These are phyloP conservation scores for Yoshiicerus persimilis DNA, from an alignment of 1,140 invertebrate genomes.

Conservation along the genomic window DNA sequence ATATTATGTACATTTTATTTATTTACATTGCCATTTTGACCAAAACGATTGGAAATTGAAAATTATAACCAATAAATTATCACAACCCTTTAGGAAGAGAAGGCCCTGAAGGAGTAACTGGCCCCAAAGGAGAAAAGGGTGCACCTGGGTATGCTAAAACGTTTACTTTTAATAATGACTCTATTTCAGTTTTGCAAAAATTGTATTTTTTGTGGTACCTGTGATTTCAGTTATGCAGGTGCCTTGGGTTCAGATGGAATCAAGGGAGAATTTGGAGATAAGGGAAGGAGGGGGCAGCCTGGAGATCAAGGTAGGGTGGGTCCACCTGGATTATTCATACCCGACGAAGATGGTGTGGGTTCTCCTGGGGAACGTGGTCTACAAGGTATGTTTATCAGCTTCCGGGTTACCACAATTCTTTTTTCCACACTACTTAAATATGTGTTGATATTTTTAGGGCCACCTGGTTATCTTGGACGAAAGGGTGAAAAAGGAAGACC, in stretches of 20 bases:
- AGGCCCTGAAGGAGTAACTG: constrained; percentile 32
- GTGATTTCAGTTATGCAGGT: neutral
- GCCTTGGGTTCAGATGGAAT: neutral
- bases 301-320: constrained; percentile 39
- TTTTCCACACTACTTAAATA: neutral
- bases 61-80: too few relatives aligned
- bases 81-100: too few relatives aligned
- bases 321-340: neutral
- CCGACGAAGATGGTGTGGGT: constrained; percentile 27
- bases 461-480: constrained; percentile 3
- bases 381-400: constrained; percentile 39
- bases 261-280: constrained; percentile 36
- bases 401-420: neutral
- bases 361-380: neutral
- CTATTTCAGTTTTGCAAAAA: neutral
- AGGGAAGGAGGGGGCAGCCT: constrained; percentile 30
- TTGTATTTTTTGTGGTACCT: neutral
- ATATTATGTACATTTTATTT: too few relatives aligned
- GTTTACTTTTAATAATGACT: too few relatives aligned
- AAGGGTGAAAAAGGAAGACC: neutral
- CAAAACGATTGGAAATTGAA: too few relatives aligned
- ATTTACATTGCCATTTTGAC: too few relatives aligned
- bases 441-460: constrained; percentile 13
- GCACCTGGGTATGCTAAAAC: constrained; percentile 40
- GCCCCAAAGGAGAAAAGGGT: constrained; percentile 38